A percentile compares a stretch with the other conserved stretches of the same genome.
phyloP scores from a whole-genome alignment of 2,113 vertebrate species.

The Ascaphus truei region DNA sequence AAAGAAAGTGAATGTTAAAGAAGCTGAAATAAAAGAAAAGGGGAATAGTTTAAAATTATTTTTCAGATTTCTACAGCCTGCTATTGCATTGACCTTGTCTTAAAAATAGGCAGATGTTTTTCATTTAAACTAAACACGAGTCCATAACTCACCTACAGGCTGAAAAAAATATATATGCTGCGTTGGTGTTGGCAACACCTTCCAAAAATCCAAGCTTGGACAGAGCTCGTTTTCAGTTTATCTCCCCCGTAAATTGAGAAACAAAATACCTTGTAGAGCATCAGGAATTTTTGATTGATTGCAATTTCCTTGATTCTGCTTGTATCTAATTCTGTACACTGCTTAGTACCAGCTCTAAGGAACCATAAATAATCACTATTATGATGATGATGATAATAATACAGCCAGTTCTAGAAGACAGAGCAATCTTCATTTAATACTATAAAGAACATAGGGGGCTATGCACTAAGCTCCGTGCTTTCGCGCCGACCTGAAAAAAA shows the following conservation, averaged over 20 bases:
- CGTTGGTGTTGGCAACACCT: slow-evolving; percentile 11
- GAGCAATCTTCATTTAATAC: no score
- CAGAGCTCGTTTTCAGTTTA: slow-evolving; percentile 1
- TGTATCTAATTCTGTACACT: neutral
- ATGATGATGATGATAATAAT: neutral
- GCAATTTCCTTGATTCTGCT: neutral
- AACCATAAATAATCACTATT: neutral
- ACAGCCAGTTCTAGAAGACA: neutral
- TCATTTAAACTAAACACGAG: neutral
- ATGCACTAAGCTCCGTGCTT: no score
- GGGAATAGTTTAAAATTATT: no score
- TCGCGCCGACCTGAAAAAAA: no score
- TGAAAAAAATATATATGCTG: neutral
- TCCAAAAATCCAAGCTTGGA: neutral
- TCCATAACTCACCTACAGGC: slow-evolving; percentile 13
- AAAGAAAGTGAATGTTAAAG: no score
- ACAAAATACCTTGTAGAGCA: slow-evolving; percentile 14
- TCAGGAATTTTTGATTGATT: slow-evolving; percentile 16
- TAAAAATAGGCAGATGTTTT: neutral
- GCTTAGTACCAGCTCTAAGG: neutral
- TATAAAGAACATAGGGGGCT: no score
- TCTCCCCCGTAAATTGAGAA: slow-evolving; percentile 21
- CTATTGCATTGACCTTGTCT: no score
- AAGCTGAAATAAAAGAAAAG: no score
- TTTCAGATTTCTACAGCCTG: no score